A percentile compares a stretch with the other conserved stretches of the same genome.
Evolutionary conservation across 2,888 invertebrate genomes (phyloP).

Genomic region (Actias luna): DNA sequence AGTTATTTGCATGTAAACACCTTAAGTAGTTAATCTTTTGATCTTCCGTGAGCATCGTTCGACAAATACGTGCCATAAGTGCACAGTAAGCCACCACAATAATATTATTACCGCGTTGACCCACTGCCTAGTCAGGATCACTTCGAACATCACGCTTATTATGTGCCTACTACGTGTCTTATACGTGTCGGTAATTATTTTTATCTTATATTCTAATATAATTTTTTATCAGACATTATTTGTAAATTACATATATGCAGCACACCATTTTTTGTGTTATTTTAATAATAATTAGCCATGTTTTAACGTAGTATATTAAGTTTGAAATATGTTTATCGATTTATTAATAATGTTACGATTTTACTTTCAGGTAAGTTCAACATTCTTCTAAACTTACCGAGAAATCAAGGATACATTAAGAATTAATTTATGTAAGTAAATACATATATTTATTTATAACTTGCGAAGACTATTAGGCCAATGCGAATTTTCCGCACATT

Average conservation of each 20-base stretch:
- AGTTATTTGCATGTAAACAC: conserved; percentile 28
- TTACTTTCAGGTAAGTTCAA: conserved; percentile 48
- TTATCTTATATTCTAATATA: conserved; percentile 13
- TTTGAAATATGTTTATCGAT: neutral
- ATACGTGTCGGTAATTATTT: conserved; percentile 22
- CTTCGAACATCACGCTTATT: conserved; percentile 19
- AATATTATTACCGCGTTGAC: conserved; percentile 53
- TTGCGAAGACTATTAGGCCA: too few species aligned
- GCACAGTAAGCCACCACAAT: conserved; percentile 29
- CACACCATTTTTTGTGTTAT: too few species aligned
- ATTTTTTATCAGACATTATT: neutral
- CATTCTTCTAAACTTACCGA: too few species aligned
- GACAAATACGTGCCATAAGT: conserved; percentile 34
- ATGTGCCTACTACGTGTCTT: conserved; percentile 23
- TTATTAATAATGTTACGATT: conserved; percentile 22
- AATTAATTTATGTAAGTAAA: neutral
- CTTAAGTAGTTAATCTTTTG: conserved; percentile 39
- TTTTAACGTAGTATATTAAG: too few species aligned
- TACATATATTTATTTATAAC: neutral
- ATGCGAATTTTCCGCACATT: too few species aligned
- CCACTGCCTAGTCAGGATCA: conserved; percentile 66
- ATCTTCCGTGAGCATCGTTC: conserved; percentile 37
- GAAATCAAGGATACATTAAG: neutral
- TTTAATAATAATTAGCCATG: neutral
- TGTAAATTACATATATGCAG: neutral